Base-by-base conservation (phyloP, 2,888 invertebrate genomes). In the Julus scanicus region DNA sequence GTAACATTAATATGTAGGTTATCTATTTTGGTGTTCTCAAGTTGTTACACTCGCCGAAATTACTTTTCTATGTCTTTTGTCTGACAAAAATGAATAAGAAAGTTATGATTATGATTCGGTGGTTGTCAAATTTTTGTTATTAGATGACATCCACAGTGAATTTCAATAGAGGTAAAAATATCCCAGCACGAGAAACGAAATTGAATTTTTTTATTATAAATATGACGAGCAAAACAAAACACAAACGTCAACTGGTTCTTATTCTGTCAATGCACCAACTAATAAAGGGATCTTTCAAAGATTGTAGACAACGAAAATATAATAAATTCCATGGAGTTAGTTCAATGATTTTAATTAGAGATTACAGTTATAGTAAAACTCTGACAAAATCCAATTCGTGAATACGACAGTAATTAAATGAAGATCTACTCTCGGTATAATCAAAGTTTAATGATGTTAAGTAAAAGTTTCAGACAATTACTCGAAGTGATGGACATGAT, bases 181-280 rank as follows among this genome's bases (percentile, higher is more conserved):
- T 20, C 63, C 9, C 9, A 29, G n/a, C 11, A 80, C 8, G 80
- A 80, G 80, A 37, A 80, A 39, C 37, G 37, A 15, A 37, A 80
- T 13, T 39, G 37, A 80, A 80, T 39, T 80, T 4, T 4, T 37
- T 44, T 0, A 29, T 71, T 71, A 29, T 71, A 29, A 71, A n/a
- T 71, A 80, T 80, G 37, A 80, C 80, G 80, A 80, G 37, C 80
- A 80, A 80, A 80, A 80, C 80, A 80, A 71, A 71, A 80, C 80
- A 80, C 17, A 4, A 57, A 39, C 37, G 37, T 80, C 37, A 80
- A 80, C 13, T 80, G 37, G 80, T 80, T 39, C 80, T 39, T 37
- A 80, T 80, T 80, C 80, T 80, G 80, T 80, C 80, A 80, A 37
- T 80, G 37, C 29, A 29, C 0, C 29, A 80, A 37, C 29, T 4